Percentiles rank a stretch among this genome's conserved stretches.
Evolutionary conservation across 2,113 vertebrate genomes (phyloP).

Genomic region (Rhinoderma darwinii): DNA sequence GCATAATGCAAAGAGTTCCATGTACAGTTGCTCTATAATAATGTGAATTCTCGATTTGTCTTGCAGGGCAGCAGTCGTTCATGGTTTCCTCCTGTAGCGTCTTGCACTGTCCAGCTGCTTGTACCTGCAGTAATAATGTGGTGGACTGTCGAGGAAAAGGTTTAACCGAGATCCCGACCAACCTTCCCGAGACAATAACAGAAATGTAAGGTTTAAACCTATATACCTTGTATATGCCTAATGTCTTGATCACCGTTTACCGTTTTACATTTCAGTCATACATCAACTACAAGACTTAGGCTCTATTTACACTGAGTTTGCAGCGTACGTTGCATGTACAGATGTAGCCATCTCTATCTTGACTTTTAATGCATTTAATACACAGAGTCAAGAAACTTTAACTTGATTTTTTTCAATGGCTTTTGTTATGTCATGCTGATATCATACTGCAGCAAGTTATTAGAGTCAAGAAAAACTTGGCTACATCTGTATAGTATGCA

Average conservation of each 20-base stretch:
- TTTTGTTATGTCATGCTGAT: too few species aligned
- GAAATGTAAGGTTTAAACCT: slow-evolving; percentile 85
- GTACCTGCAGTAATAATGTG: slow-evolving; percentile 97
- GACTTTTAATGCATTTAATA: too few species aligned
- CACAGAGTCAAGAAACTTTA: too few species aligned
- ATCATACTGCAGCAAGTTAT: too few species aligned
- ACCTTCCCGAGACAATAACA: slow-evolving; percentile 96
- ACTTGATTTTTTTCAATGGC: too few species aligned
- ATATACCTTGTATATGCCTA: neutral
- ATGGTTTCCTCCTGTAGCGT: slow-evolving; percentile 92
- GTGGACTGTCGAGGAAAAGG: slow-evolving; percentile 97
- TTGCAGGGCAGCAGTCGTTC: slow-evolving; percentile 88
- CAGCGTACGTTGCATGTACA: too few species aligned
- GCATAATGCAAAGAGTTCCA: neutral
- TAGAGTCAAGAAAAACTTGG: too few species aligned
- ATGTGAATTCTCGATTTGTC: slow-evolving; percentile 41
- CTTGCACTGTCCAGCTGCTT: slow-evolving; percentile 90
- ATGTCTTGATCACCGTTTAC: neutral
- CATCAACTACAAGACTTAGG: too few species aligned
- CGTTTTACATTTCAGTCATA: neutral
- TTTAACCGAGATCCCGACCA: slow-evolving; percentile 92
- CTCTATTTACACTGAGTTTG: too few species aligned
- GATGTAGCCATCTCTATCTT: too few species aligned
- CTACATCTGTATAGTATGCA: too few species aligned
- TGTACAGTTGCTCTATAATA: neutral